Base-by-base conservation (phyloP, 2,113 vertebrate genomes). In the Ciconia stormi region DNA sequence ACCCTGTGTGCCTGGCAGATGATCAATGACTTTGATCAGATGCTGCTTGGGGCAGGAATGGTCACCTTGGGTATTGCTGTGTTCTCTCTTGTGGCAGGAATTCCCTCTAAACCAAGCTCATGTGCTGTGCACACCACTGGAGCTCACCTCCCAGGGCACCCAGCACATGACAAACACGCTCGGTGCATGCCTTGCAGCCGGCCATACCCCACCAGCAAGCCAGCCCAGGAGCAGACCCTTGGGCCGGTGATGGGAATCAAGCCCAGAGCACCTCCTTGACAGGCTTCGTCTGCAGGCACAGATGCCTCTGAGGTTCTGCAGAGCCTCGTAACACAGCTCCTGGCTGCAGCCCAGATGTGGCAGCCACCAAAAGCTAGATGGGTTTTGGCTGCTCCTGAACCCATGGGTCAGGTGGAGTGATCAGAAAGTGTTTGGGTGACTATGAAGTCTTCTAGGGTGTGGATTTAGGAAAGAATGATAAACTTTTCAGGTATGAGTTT, bases 111-210 rank as follows among this genome's bases (percentile, higher is more conserved):
- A 36, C 10, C 27, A 22, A 63, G 58, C 30, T 72, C 30, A 5
- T 0, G 0, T 36, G 56, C 42, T 44, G 22, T 53, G 47, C 40
- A 46, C n/a, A 12, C 8, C 21, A 2, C 47, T 16, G 47, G 27
- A 83, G 9, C 47, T 14, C 18, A 4, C n/a, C 13, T 56, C 6
- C 29, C 21, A 16, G 16, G 27, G 61, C 61, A 50, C 1, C 2
- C 30, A 53, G 27, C 30, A 20, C 21, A 7, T 0, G 7, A 36
- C 9, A 42, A 52, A 52, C 8, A 14, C 0, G 0, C 26, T 23
- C 2, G 1, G 32, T 36, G 21, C 7, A 1, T 14, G 21, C 4
- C 34, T 47, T 4, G 3, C 15, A 52, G 40, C 21, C 0, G 0
- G 21, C 36, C 12, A 3, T 10, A 12, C n/a, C 38, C 11, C 2